Base-by-base conservation (phyloP, 2,797 vertebrate genomes). In the Rachycentron canadum region DNA sequence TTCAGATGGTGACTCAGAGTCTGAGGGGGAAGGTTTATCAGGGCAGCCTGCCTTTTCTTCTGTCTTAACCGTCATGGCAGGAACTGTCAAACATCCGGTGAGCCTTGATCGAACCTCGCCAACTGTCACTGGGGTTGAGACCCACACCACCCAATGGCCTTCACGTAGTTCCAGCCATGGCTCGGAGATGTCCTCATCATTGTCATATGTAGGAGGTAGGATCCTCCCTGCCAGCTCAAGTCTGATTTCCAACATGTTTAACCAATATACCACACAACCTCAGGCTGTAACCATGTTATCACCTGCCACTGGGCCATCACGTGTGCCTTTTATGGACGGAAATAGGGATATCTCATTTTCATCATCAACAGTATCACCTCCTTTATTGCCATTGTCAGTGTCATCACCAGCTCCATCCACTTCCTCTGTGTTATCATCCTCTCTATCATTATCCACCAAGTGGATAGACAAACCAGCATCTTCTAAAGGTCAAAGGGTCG, bases 191-290 rank as follows among this genome's bases (percentile, higher is more conserved):
- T 94, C 93, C 1, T 91, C 87, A 52, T 92, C 90, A 0, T 86
- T 72, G 0, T 93, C 90, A 0, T 89, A 93, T 83, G 84, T 88
- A 56, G 94, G 93, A 89, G 88, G 94, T n/a, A 84, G 60, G 73
- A 83, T 81, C 73, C 68, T 67, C 40, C 78, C 80, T 4, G 76
- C 90, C 56, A 79, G 87, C 89, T 95, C 97, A 98, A 97, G 98
- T 99, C 95, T 96, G 97, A 94, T 88, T 91, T 88, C 81, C 69
- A 89, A 87, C 83, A 91, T 90, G 91, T 94, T 87, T 91, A 81
- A 81, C 69, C 85, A 82, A 57, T 78, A 64, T 26, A 68, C 11
- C 66, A 41, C 26, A 47, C 28, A 25, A n/a, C 55, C 43, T 66
- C 61, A 57, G 52, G 36, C 23, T 58, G 36, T 76, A 68, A 52